Evolutionary conservation across 2,113 vertebrate genomes (phyloP).

Genomic region (Theropithecus gelada): DNA sequence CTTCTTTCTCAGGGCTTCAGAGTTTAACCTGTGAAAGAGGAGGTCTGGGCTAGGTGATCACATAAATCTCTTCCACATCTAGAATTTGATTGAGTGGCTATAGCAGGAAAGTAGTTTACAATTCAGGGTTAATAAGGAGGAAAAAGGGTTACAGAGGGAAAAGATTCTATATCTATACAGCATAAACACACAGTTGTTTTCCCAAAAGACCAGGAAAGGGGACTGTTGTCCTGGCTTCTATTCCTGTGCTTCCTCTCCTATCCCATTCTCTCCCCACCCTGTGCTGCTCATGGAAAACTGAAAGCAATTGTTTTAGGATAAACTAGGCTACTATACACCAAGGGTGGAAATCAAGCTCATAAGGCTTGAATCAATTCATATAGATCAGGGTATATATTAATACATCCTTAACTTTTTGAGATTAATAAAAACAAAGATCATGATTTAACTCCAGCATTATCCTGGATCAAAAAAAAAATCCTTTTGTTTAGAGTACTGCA

Average conservation of each 20-base stretch:
- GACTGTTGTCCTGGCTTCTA: background rate
- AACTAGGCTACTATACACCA: background rate
- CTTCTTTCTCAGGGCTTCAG: background rate
- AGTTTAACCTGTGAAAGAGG: background rate
- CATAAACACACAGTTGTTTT: background rate
- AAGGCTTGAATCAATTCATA: background rate
- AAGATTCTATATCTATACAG: background rate
- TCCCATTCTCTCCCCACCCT: background rate
- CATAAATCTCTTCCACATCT: background rate
- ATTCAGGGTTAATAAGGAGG: background rate
- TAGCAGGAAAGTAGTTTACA: constrained; percentile 2
- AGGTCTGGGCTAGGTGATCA: background rate
- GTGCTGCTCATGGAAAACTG: background rate
- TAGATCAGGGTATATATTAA: background rate
- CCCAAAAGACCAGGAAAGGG: background rate
- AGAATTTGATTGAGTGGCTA: background rate
- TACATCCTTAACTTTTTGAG: constrained; percentile 16
- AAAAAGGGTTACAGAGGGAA: background rate
- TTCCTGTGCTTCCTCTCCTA: background rate
- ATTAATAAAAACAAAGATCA: constrained; percentile 42
- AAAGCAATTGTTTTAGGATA: background rate
- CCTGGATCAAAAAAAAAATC: constrained; percentile 1
- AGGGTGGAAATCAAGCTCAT: background rate
- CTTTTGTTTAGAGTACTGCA: background rate
- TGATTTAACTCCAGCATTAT: constrained; percentile 34